phyloP scores from a whole-genome alignment of 37 sponge, comb jelly and placozoan species.

The Halichondria panicea region DNA sequence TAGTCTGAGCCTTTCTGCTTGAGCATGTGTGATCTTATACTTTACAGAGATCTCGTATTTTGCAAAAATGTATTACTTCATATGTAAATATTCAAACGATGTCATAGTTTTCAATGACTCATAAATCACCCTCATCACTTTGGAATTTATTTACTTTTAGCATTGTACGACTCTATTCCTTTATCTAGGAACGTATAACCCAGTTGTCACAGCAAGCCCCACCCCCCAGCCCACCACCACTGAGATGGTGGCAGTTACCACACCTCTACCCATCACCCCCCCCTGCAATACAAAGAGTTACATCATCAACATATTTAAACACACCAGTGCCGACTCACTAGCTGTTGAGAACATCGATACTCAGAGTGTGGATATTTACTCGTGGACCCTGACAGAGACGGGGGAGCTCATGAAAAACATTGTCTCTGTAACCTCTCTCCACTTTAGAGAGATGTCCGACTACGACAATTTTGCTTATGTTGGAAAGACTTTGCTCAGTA shows the following conservation, averaged over 20 bases:
- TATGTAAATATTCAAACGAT: too few species aligned
- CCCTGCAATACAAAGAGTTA: constrained; percentile 6
- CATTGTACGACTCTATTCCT: too few species aligned
- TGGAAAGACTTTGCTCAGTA: constrained; percentile 18
- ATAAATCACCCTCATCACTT: too few species aligned
- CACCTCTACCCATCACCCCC: constrained; percentile 18
- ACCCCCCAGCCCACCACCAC: too few species aligned
- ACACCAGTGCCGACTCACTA: constrained; percentile 3
- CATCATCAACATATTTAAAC: constrained; percentile 33
- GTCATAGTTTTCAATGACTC: too few species aligned
- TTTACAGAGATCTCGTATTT: too few species aligned
- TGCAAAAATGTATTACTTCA: too few species aligned
- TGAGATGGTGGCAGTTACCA: not conserved
- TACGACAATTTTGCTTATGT: not conserved
- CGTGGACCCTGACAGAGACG: constrained; percentile 22
- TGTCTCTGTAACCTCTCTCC: not conserved
- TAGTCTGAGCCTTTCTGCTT: too few species aligned
- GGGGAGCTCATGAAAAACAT: not conserved
- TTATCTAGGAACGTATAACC: too few species aligned
- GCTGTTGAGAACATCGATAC: constrained; percentile 30
- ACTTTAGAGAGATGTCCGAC: not conserved
- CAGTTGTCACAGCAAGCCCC: too few species aligned
- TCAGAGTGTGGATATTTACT: constrained; percentile 9
- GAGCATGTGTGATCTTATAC: too few species aligned
- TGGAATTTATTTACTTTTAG: too few species aligned